phyloP scores from a whole-genome alignment of 2,797 vertebrate genomes.

The Semotilus atromaculatus region DNA sequence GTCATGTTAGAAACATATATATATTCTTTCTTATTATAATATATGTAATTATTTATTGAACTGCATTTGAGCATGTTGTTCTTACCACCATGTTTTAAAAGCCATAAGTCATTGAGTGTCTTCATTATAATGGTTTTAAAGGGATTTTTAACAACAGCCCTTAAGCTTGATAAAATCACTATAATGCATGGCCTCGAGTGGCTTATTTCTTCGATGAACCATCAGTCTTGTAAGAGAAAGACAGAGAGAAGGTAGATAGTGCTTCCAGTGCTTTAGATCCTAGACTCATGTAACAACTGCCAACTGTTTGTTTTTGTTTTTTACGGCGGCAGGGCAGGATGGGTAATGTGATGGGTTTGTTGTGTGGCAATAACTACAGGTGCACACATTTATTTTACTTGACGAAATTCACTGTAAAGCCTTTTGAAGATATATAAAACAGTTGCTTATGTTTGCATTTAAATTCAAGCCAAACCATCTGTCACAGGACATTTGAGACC shows the following conservation, averaged over 20 bases:
- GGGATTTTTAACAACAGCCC: neutral
- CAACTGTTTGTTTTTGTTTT: neutral
- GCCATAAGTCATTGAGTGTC: neutral
- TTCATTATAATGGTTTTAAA: slow-evolving; percentile 1
- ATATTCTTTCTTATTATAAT: neutral
- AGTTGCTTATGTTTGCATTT: neutral
- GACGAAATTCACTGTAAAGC: neutral
- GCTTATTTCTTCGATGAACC: neutral
- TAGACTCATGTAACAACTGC: neutral
- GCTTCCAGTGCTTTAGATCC: neutral
- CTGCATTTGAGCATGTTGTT: neutral
- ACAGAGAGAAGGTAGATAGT: neutral
- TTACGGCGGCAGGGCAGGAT: neutral
- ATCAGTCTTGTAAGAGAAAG: neutral
- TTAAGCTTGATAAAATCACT: slow-evolving; percentile 1
- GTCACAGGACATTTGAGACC: neutral
- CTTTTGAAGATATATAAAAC: neutral
- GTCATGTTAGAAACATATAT: neutral
- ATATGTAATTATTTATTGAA: neutral
- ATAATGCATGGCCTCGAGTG: neutral
- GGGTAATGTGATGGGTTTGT: neutral
- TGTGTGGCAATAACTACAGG: neutral
- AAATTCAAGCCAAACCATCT: neutral
- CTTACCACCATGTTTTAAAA: neutral
- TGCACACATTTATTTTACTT: neutral